Evolutionary conservation across 2,113 vertebrate genomes (phyloP), one percentile per base, ranked within the genome.

Genomic region (Zosterops hypoxanthus): DNA sequence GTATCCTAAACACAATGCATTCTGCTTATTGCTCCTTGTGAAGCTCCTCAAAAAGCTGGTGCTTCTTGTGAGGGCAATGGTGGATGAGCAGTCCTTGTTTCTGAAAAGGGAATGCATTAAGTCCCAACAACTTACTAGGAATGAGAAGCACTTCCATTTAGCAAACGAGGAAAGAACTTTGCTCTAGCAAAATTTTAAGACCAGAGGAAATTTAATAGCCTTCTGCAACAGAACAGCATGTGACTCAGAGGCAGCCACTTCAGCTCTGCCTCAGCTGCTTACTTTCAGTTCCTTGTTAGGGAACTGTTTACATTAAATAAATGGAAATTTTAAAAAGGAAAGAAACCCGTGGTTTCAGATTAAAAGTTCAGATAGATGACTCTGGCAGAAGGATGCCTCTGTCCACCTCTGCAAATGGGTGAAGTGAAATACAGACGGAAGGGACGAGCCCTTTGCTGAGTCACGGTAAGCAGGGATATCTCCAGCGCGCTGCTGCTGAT

Each of bases 241-340:
- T 93, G 85, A 70, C 52, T 80, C 63, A 70, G 33, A 34, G 1
- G 1, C 63, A 88, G 25, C 17, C 34, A 19, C 39, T 23, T 17
- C 50, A 57, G 46, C n/a, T 8, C 59, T 69, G 42, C 25, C 41
- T 49, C 76, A 68, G 68, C 65, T 72, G 60, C 61, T 78, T 70
- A 65, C 49, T 91, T 93, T 94, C 92, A 83, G 41, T 97, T 96
- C 94, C 61, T 72, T 41, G 8, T 78, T n/a, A 53, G 56, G 44
- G n/a, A 69, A 18, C 11, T 36, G 50, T 56, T 91, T 88, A 81
- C 31, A 41, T 41, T 18, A 36, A 50, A 61, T 4, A 60, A 28
- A 44, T 15, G 15, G 25, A 31, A 76, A 63, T 14, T 18, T 56
- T 2, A 2, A 31, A 60, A 39, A 46, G 23, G 2, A 53, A 39